A percentile compares a stretch with the other conserved stretches of the same genome.
Evolutionary conservation across 2,113 vertebrate species (phyloP).

Genomic region (Mastomys coucha): DNA sequence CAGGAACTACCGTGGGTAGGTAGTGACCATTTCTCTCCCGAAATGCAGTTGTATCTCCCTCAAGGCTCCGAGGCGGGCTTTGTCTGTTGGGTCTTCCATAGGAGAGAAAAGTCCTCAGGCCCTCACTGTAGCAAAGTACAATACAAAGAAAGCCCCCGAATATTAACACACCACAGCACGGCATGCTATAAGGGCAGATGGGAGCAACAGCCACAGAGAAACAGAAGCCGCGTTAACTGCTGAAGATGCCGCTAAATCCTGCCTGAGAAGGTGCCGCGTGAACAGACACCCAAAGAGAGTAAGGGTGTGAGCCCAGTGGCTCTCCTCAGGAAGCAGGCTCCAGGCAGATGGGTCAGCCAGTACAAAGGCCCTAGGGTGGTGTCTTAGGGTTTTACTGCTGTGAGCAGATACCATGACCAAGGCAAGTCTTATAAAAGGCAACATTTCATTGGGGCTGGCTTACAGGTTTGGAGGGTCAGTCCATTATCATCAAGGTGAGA

Average conservation of each 20-base stretch:
- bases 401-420: too few species aligned
- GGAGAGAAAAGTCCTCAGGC: neutral
- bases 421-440: too few species aligned
- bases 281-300: neutral
- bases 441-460: too few species aligned
- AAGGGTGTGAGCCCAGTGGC: neutral
- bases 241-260: neutral
- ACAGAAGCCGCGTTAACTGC: neutral
- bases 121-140: neutral
- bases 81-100: neutral
- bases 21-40: neutral
- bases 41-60: neutral
- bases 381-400: too few species aligned
- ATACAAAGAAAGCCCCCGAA: neutral
- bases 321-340: neutral
- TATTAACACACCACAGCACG: too few species aligned
- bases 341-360: neutral
- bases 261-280: neutral
- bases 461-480: too few species aligned
- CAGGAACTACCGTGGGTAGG: neutral
- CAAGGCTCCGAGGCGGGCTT: neutral
- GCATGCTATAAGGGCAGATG: accelerated
- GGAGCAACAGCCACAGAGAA: neutral
- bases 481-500: too few species aligned
- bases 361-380: constrained; percentile 58